These are phyloP conservation scores for Scrobipalpa costella DNA, from an alignment of 2,888 invertebrate genomes.

Conservation along the genomic window DNA sequence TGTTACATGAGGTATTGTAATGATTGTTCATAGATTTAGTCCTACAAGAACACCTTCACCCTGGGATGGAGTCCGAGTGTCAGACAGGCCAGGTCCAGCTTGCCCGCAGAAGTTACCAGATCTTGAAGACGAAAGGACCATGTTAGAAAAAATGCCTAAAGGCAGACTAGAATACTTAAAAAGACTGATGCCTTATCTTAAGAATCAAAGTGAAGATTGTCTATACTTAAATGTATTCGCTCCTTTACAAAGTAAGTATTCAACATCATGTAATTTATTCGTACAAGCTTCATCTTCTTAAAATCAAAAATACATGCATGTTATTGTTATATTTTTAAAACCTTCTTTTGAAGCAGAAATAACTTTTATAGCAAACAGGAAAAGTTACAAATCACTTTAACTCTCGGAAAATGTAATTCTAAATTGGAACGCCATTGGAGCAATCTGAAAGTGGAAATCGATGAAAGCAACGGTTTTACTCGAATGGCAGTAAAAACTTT, in stretches of 20 bases:
- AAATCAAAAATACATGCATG: background rate
- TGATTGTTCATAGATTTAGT: constrained; percentile 85
- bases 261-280: background rate
- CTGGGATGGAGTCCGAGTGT: constrained; percentile 93
- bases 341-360: background rate
- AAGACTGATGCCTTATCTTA: constrained; percentile 93
- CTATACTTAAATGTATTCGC: constrained; percentile 98
- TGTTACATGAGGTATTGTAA: too few species aligned
- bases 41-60: constrained; percentile 96
- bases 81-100: constrained; percentile 91
- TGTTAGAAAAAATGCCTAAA: constrained; percentile 92
- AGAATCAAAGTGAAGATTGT: constrained; percentile 98
- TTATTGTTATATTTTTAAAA: background rate
- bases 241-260: constrained; percentile 93
- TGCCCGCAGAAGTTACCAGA: constrained; percentile 95
- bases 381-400: constrained; percentile 9
- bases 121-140: constrained; percentile 90
- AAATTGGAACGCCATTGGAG: constrained; percentile 19
- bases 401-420: constrained; percentile 11
- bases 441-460: constrained; percentile 14
- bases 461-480: constrained; percentile 15
- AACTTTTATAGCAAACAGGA: constrained; percentile 9
- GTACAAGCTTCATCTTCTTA: background rate
- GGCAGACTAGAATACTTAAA: constrained; percentile 95
- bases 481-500: constrained; percentile 14